phyloP scores from a whole-genome alignment of 2,113 vertebrate genomes.

The Collichthys lucidus region DNA sequence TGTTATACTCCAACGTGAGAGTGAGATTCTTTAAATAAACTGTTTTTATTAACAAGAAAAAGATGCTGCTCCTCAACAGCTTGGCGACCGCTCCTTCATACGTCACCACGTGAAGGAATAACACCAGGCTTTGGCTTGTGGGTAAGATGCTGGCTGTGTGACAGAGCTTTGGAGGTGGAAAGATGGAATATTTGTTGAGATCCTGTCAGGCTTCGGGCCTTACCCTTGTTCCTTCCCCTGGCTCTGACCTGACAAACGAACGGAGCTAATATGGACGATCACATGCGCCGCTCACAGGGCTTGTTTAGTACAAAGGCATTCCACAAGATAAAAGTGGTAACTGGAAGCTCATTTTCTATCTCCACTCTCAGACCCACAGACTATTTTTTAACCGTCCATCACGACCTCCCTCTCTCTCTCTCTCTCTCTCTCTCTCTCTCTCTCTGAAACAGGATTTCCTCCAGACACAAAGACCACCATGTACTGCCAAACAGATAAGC shows the following conservation, averaged over 20 bases:
- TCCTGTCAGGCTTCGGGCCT: constrained; percentile 10
- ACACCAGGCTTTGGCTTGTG: neutral
- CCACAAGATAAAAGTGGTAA: constrained; percentile 8
- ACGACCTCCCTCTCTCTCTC: constrained; percentile 1
- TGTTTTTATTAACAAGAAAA: neutral
- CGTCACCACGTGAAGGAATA: neutral
- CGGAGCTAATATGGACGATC: neutral
- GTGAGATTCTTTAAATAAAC: neutral
- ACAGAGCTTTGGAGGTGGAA: constrained; percentile 28
- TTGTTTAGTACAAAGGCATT: constrained; percentile 34
- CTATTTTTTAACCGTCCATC: constrained; percentile 52
- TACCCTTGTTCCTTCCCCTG: constrained; percentile 33
- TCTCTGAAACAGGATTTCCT: constrained; percentile 82
- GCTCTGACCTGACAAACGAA: constrained; percentile 14
- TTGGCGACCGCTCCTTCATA: neutral
- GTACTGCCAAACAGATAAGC: constrained; percentile 76
- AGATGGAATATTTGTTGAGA: constrained; percentile 14
- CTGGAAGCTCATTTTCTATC: constrained; percentile 14
- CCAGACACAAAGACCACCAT: constrained; percentile 80
- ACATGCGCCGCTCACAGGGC: neutral
- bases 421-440: constrained; percentile 24
- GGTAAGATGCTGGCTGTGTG: neutral
- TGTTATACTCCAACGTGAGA: neutral
- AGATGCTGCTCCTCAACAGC: neutral
- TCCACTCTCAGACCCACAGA: constrained; percentile 33